These are phyloP conservation scores for Amblyteles armatorius DNA, from an alignment of 2,888 invertebrate species.

Conservation along the genomic window DNA sequence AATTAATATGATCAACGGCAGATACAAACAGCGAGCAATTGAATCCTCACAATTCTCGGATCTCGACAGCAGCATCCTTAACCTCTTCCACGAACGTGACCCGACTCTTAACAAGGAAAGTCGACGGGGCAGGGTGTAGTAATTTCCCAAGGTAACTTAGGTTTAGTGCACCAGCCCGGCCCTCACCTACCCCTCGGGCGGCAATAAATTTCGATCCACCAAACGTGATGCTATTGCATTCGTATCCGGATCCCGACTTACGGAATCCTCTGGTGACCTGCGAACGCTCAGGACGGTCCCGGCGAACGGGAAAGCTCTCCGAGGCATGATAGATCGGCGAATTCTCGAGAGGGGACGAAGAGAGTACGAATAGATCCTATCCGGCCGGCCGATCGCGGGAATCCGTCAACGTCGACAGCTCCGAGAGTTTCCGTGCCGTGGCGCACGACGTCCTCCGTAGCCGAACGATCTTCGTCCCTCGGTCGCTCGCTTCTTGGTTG, in stretches of 20 bases:
- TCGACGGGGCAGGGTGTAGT: slow-evolving; percentile 21
- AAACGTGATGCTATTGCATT: slow-evolving; percentile 46
- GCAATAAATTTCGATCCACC: slow-evolving; percentile 54
- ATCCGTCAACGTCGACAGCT: slow-evolving; percentile 80
- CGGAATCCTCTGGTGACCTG: slow-evolving; percentile 59
- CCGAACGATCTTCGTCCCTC: slow-evolving; percentile 4
- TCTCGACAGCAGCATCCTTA: slow-evolving; percentile 30
- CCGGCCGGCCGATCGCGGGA: slow-evolving; percentile 70
- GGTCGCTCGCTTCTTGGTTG: slow-evolving; percentile 64
- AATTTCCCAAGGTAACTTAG: slow-evolving; percentile 42
- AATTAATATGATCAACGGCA: not conserved
- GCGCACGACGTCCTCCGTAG: slow-evolving; percentile 47
- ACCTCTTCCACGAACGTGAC: slow-evolving; percentile 72
- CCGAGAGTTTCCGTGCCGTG: slow-evolving; percentile 59
- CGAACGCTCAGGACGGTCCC: slow-evolving; percentile 45
- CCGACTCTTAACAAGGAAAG: slow-evolving; percentile 71
- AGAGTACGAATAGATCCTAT: slow-evolving; percentile 71
- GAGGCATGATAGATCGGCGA: slow-evolving; percentile 75
- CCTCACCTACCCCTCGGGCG: slow-evolving; percentile 20
- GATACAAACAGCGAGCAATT: slow-evolving; percentile 7
- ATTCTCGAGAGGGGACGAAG: slow-evolving; percentile 56
- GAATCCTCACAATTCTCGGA: slow-evolving; percentile 46
- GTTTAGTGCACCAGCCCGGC: slow-evolving; percentile 26
- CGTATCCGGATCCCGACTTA: slow-evolving; percentile 50
- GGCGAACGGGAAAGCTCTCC: slow-evolving; percentile 61